phyloP scores from a whole-genome alignment of 2,888 invertebrate species.

The Erpobdella octoculata region DNA sequence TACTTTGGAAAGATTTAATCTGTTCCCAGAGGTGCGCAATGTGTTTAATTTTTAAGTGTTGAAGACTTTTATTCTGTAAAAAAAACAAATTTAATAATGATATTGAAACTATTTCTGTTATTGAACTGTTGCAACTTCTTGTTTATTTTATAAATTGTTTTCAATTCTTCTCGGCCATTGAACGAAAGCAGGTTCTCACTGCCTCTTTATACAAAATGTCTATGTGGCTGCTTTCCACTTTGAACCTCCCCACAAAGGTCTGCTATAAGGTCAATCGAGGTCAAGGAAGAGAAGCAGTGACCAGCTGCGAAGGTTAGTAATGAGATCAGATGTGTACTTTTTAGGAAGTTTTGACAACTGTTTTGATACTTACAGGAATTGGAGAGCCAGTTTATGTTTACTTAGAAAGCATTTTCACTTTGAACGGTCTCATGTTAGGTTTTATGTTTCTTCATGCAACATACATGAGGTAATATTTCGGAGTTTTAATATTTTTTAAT shows the following conservation, averaged over 20 bases:
- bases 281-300: conserved; percentile 59
- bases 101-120: too few species aligned
- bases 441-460: conserved; percentile 57
- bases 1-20: conserved; percentile 71
- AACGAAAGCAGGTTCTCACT: not conserved
- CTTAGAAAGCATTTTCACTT: conserved; percentile 66
- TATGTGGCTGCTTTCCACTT: not conserved
- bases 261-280: conserved; percentile 62
- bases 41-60: not conserved
- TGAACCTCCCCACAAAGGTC: conserved; percentile 50
- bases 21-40: conserved; percentile 73
- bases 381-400: conserved; percentile 77
- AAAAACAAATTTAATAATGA: too few species aligned
- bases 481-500: not conserved
- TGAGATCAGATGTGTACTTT: not conserved
- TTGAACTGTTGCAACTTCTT: too few species aligned
- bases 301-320: conserved; percentile 64
- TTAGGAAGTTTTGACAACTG: not conserved
- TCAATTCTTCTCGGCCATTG: too few species aligned
- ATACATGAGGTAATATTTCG: conserved; percentile 59
- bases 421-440: conserved; percentile 64
- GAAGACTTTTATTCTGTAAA: too few species aligned
- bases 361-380: conserved; percentile 42
- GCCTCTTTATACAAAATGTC: not conserved
- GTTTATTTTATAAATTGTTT: too few species aligned